Evolutionary conservation across 2,888 invertebrate species (phyloP).

Genomic region (Drosophila testacea): DNA sequence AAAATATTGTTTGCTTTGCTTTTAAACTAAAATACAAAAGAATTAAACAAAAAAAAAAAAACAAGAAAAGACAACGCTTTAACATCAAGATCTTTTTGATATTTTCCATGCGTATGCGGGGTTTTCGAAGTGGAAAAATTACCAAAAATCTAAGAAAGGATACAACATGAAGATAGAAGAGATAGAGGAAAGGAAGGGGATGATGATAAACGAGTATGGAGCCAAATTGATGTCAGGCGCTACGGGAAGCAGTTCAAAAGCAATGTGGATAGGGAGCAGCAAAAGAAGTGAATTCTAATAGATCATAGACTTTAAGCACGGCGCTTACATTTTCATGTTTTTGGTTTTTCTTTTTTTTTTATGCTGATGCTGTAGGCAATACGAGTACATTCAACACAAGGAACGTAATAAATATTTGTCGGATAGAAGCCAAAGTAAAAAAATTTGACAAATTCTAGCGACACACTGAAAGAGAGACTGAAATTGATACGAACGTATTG

Average conservation of each 20-base stretch:
- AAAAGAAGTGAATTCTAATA: conserved; percentile 9
- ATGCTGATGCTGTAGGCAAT: conserved; percentile 68
- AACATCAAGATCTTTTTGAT: conserved; percentile 78
- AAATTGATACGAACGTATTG: conserved; percentile 45
- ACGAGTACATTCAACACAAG: conserved; percentile 32
- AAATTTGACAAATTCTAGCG: conserved; percentile 61
- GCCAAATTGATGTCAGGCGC: conserved; percentile 48
- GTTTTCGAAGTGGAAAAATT: conserved; percentile 77
- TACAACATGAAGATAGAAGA: conserved; percentile 24
- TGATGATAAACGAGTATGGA: conserved; percentile 6
- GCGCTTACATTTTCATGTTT: conserved; percentile 56
- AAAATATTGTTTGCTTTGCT: conserved; percentile 77
- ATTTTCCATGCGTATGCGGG: conserved; percentile 81
- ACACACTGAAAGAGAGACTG: conserved; percentile 35
- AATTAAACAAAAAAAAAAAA: conserved; percentile 72
- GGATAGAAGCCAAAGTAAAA: conserved; percentile 61
- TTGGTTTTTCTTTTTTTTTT: conserved; percentile 20
- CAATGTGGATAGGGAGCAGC: conserved; percentile 32
- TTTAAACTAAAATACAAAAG: conserved; percentile 81
- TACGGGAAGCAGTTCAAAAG: conserved; percentile 61
- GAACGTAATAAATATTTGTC: conserved; percentile 42
- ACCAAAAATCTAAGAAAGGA: conserved; percentile 53
- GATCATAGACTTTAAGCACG: conserved; percentile 55
- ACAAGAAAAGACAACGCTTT: conserved; percentile 79
- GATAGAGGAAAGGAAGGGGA: conserved; percentile 17